Evolutionary conservation across 2,888 invertebrate genomes (phyloP), one percentile per base, ranked within the genome.

Genomic region (Rotaria sp.): DNA sequence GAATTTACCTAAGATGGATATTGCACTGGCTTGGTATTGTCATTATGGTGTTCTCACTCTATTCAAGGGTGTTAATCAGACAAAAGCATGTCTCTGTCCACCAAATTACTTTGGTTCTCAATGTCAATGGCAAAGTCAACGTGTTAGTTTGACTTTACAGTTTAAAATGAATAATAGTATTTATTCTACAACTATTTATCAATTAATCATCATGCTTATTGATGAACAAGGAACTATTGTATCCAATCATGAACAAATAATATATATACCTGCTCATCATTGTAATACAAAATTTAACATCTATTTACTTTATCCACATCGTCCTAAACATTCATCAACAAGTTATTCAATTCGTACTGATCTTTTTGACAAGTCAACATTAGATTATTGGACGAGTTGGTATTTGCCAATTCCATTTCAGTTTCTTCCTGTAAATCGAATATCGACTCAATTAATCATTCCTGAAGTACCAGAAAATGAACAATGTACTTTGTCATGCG

Each of bases 271-370:
- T 26, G 26, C 21, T 41, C 41, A 38, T 75, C 45, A 75, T 45
- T 75, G 75, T 45, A 11, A 24, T 26, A 75, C 41, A 41, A 75
- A 75, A 41, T 75, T 45, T 41, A 75, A 75, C 45, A 75, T 75
- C 26, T 75, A 75, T 75, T 30, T 75, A 75, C 75, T 75, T 38
- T 75, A 75, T 75, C 75, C 75, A 24, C 41, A 75, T 75, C 75
- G 24, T 1, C 75, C 75, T 11, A 75, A 75, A 75, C 1, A 45
- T 26, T 41, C 30, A 2, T 75, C 26, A 13, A 41, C 5, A 1
- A 75, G 45, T 75, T 75, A 75, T 75, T 75, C 75, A 41, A 41
- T 75, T 24, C 75, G 45, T 41, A 75, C 45, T 45, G 75, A 75
- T 75, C 21, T 75, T 45, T 75, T 41, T 75, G 24, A 45, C 15